Conservation (phyloP, 37 sponge, comb jelly and placozoan genomes). For the Cliona cf. orientalis region DNA sequence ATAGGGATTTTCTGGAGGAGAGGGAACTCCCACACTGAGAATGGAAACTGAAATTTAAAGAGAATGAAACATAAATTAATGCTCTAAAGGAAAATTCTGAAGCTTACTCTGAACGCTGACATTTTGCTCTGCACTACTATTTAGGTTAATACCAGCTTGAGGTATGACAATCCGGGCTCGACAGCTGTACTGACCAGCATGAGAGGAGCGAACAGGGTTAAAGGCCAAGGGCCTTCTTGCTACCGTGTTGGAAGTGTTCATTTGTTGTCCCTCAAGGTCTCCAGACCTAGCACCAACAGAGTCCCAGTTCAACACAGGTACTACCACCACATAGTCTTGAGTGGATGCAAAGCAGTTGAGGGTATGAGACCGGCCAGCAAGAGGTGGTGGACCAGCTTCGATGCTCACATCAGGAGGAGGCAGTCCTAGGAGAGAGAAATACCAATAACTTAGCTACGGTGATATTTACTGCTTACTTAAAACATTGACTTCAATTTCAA, state of each 20-base stretch:
- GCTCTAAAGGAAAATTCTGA: neutral
- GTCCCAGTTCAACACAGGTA: slow-evolving; percentile 32
- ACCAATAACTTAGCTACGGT: neutral
- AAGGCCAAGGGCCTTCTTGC: slow-evolving; percentile 1
- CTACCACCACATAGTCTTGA: neutral
- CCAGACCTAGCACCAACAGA: too few relatives aligned
- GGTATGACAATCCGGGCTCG: slow-evolving; percentile 14
- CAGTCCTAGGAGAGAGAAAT: neutral
- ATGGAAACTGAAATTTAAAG: slow-evolving; percentile 8
- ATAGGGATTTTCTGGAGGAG: neutral
- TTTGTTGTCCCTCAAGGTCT: too few relatives aligned
- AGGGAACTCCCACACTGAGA: neutral
- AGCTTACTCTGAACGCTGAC: slow-evolving; percentile 43
- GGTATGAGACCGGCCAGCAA: slow-evolving; percentile 39
- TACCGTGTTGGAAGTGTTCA: neutral
- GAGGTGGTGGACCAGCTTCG: neutral
- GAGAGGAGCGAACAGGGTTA: slow-evolving; percentile 24
- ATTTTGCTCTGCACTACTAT: neutral
- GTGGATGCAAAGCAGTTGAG: slow-evolving; percentile 23
- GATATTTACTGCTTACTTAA: too few relatives aligned
- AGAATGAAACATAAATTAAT: neutral
- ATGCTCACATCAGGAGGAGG: slow-evolving; percentile 31
- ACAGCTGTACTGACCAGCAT: slow-evolving; percentile 52
- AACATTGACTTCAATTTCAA: too few relatives aligned
- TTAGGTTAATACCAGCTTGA: neutral